Evolutionary conservation across 2,797 vertebrate species (phyloP), one percentile per base, ranked within the genome.

Genomic region (Onychomys torridus): DNA sequence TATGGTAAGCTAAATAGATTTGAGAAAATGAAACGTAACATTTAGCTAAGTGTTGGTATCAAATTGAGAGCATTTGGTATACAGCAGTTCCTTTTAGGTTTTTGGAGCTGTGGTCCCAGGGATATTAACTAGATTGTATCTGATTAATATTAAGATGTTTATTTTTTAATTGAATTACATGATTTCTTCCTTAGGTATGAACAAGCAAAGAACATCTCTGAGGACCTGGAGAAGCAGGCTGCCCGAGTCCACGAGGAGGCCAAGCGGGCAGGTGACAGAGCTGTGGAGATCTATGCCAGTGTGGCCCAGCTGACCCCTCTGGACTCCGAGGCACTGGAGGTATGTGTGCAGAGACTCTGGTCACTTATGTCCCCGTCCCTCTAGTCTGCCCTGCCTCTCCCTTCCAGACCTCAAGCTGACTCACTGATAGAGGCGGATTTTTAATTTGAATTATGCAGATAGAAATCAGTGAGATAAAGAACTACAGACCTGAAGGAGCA

Each of bases 251-350:
- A 99, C 17, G 98, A 97, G 0, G 99, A 99, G 96, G 99, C 99
- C 10, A 99, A 99, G 65, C 99, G 99, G 91, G 99, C 99, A 0
- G 99, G 99, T 12, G 98, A 99, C 96, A 99, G 98, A 88, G 99
- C 99, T 1, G 96, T 99, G 94, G 99, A 99, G 98, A 99, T 99
- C 96, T 99, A 99, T 0, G 99, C 99, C 93, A 99, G 99, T 88
- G 99, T 99, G 71, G 99, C 99, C 89, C 99, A 99, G 97, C 98
- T 99, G n/a, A 99, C 99, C 0, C 69, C 98, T 0, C 98, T 99
- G 29, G 99, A 99, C 98, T 99, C 99, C 6, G 98, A 98, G 0
- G 98, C 98, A 0, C 98, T 99, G 78, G 99, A 99, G 99, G 99
- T 99, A 98, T 0, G 99, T 99, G 98, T 0, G 11, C 55, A 21